Evolutionary conservation across 2,797 vertebrate genomes (phyloP), one percentile per base, ranked within the genome.

Genomic region (Liasis olivaceus): DNA sequence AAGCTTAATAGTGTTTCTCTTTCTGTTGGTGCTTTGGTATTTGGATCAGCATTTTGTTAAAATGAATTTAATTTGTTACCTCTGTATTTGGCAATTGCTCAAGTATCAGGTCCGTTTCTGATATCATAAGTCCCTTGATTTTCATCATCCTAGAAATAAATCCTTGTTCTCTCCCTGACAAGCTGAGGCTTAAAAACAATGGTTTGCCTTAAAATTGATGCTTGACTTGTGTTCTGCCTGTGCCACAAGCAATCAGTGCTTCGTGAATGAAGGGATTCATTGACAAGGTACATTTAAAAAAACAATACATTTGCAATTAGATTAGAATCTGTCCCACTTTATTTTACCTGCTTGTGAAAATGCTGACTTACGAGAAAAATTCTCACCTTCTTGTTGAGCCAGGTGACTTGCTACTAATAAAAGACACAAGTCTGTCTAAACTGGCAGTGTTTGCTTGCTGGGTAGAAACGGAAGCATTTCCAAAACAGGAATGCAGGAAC

Each of bases 261-360:
- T 81, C 95, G 85, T 87, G 95, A 95, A 95, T 63, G 90, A 81
- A 96, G 72, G 54, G 91, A 94, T 94, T 97, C 95, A 95, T 90
- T 94, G 89, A 91, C 93, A 95, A 95, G 92, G 87, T 90, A 89
- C 31, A 42, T 95, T 97, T 94, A 93, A 31, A 94, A 93, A 97
- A 96, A 20, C 89, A 93, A 91, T 72, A 54, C 90, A 96, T 95
- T 95, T 95, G 95, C 96, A 96, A 96, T 94, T 97, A 94, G 92
- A 96, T 94, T 97, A 95, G 90, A 96, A 96, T 96, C 85, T 85
- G 93, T 96, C 95, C 91, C 62, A 89, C 94, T 97, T 97, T 93
- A 94, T 93, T 97, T 97, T 97, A 91, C 85, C 85, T 93, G 89
- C 91, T 58, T 2, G 12, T n/a, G 4, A 88, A 89, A 96, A 95